Conservation (phyloP, 2,797 vertebrate genomes). For the Melanotaenia maccullochi region DNA sequence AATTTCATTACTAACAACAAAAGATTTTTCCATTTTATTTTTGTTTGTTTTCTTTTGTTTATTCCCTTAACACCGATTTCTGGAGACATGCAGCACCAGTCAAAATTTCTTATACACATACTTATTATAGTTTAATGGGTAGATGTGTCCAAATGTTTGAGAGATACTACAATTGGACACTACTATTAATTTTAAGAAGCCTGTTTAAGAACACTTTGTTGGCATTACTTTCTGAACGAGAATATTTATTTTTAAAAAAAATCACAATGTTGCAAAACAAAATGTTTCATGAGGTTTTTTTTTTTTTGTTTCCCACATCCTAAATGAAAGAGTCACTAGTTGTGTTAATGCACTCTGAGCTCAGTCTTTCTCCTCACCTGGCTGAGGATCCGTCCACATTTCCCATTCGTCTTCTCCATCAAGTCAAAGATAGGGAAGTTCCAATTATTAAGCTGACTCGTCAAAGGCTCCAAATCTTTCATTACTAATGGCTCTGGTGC, state of each 20-base stretch:
- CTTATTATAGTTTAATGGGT: background rate
- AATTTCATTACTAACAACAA: too few species aligned
- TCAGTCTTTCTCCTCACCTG: constrained; percentile 86
- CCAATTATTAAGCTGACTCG: constrained; percentile 96
- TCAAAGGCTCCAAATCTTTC: constrained; percentile 90
- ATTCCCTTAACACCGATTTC: background rate
- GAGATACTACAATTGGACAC: too few species aligned
- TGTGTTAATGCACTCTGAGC: background rate
- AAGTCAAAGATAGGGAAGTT: constrained; percentile 98
- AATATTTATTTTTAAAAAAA: too few species aligned
- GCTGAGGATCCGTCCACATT: constrained; percentile 94
- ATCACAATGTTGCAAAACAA: background rate
- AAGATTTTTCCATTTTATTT: too few species aligned
- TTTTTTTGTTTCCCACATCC: background rate
- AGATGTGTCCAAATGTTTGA: background rate
- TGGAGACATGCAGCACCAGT: background rate
- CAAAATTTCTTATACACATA: too few species aligned
- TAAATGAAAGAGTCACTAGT: background rate
- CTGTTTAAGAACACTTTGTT: too few species aligned
- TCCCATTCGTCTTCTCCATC: constrained; percentile 93
- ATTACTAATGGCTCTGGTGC: constrained; percentile 95
- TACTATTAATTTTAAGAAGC: background rate
- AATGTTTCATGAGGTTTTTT: background rate
- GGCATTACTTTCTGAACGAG: too few species aligned
- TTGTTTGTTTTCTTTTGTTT: background rate